Evolutionary conservation across 2,797 vertebrate species (phyloP), one percentile per base, ranked within the genome.

Genomic region (Danio choprae): DNA sequence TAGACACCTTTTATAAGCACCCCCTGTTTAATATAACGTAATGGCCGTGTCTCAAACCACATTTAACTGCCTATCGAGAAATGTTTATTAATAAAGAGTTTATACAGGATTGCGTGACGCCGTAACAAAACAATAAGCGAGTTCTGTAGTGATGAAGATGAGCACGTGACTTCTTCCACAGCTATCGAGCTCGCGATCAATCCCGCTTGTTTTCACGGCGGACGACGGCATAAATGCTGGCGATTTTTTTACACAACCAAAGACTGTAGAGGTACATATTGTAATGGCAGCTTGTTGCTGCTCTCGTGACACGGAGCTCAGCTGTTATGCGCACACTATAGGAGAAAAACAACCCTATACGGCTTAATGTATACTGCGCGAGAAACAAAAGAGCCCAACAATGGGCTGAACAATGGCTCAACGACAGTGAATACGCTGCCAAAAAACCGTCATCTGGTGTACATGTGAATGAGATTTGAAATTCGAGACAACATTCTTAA

Each of bases 331-430:
- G 29, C 48, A 46, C 75, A 36, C 15, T 38, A 59, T 15, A n/a
- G 63, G 40, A 36, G 41, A 50, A 58, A 81, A 73, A 81, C 65
- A 74, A 38, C 40, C 9, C 7, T n/a, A 29, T 8, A 69, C n/a
- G n/a, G 48, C 50, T 20, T 41, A 51, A 63, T 18, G 38, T 58
- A 68, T 15, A 72, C 41, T 53, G 72, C 22, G 20, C 58, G 55
- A 80, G 59, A 83, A 83, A 86, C 85, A 86, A 86, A 86, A 86
- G 83, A 71, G 75, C 44, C 4, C 55, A 13, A 62, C 70, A 62
- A 50, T 8, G 56, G 59, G 36, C 69, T 74, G 83, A 81, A 86
- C 85, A 84, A 86, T 76, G 43, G 56, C 44, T 50, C 55, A 69
- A 8, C 44, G 48, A 20, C 13, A 22, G n/a, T 22, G 11, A 50